phyloP scores from a whole-genome alignment of 2,113 vertebrate genomes.

The Electrona antarctica region DNA sequence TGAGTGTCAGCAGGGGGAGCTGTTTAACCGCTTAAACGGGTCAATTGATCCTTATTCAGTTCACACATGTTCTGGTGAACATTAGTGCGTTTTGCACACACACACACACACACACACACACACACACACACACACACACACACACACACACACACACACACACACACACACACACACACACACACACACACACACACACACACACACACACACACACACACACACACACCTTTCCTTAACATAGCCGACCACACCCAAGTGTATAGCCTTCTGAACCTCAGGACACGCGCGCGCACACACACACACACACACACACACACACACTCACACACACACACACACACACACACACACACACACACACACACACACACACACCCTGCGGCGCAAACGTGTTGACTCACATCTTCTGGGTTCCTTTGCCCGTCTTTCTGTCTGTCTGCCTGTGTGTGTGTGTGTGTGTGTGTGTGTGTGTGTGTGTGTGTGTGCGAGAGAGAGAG shows the following conservation, averaged over 20 bases:
- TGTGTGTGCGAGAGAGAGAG: no score
- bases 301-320: slow-evolving; percentile 1
- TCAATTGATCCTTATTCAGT: not conserved
- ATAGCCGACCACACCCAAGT: not conserved
- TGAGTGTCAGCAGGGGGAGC: not conserved
- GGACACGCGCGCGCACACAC: no score
- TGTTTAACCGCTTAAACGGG: not conserved
- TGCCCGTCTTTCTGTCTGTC: not conserved
- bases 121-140: slow-evolving; percentile 2
- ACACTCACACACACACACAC: not conserved
- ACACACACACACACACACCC: slow-evolving; percentile 11
- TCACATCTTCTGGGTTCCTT: not conserved
- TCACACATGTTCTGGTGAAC: not conserved
- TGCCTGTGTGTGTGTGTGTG: no score
- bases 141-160: not conserved
- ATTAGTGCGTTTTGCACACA: not conserved
- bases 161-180: slow-evolving; percentile 4
- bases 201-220: not conserved
- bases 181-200: not conserved
- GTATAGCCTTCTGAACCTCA: no score
- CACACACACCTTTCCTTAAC: slow-evolving; percentile 1
- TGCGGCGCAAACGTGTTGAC: slow-evolving; percentile 2
- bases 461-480: no score
- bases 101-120: not conserved
- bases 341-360: slow-evolving; percentile 13